phyloP scores from a whole-genome alignment of 92 coral and sea anemone genomes.

The Parazoanthus swiftii region DNA sequence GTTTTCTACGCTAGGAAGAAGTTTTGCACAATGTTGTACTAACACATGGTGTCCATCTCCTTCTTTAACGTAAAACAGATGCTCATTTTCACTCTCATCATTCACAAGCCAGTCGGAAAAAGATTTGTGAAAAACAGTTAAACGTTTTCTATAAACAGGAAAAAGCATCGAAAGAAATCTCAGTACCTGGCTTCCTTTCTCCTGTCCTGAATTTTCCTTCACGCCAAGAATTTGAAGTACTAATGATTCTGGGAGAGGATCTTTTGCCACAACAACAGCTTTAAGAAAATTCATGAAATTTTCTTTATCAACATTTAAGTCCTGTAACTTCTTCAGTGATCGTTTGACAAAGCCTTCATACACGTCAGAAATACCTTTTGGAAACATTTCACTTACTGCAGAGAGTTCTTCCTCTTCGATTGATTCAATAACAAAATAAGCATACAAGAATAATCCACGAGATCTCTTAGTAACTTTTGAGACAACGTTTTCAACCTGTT shows the following conservation, averaged over 20 bases:
- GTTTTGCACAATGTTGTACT: neutral
- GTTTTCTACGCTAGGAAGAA: neutral
- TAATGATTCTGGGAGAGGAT: slow-evolving; percentile 52
- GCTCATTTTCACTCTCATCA: neutral
- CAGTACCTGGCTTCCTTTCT: neutral
- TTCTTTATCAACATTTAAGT: neutral
- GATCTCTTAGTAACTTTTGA: neutral
- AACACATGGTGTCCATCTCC: no score
- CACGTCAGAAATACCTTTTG: slow-evolving; percentile 52
- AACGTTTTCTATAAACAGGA: neutral
- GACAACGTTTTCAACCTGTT: neutral
- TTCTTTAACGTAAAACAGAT: neutral
- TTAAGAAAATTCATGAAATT: slow-evolving; percentile 42
- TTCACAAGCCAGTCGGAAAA: neutral
- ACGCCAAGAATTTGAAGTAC: slow-evolving; percentile 42
- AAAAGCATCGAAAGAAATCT: slow-evolving; percentile 42
- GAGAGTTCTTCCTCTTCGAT: neutral
- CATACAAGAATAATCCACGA: neutral
- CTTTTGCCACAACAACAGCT: slow-evolving; percentile 51
- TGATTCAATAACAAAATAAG: neutral
- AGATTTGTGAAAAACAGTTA: neutral
- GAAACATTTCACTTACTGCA: slow-evolving; percentile 37
- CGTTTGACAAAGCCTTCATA: slow-evolving; percentile 36
- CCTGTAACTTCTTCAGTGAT: neutral
- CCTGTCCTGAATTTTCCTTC: neutral